A percentile compares a stretch with the other conserved stretches of the same genome.
These are phyloP conservation scores for Sarcophaga bullata DNA, from an alignment of 1,140 invertebrate species.

Conservation along the genomic window DNA sequence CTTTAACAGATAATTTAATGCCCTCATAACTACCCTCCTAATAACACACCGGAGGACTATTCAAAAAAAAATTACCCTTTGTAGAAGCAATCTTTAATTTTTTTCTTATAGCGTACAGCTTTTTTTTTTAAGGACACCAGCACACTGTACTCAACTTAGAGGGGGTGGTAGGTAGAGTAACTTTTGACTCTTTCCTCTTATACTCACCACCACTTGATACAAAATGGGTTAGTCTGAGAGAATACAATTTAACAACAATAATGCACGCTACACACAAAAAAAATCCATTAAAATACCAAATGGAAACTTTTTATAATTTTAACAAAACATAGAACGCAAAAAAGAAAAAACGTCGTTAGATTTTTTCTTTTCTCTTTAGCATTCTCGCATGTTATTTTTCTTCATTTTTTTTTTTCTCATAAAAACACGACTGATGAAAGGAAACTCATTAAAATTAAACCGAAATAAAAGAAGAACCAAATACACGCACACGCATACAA, in stretches of 20 bases:
- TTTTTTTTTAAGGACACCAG: too few species aligned
- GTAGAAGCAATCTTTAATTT: too few species aligned
- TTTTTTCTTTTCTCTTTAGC: neutral
- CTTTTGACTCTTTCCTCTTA: neutral
- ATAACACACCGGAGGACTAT: too few species aligned
- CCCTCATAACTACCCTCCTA: too few species aligned
- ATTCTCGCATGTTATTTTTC: neutral
- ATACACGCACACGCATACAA: neutral
- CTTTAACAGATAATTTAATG: too few species aligned
- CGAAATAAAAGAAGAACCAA: conserved; percentile 1
- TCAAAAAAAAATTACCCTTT: too few species aligned
- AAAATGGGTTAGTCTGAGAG: conserved; percentile 24
- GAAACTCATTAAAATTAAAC: conserved; percentile 32
- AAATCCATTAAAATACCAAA: conserved; percentile 38
- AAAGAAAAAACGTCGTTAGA: neutral
- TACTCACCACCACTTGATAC: neutral
- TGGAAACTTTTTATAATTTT: conserved; percentile 37
- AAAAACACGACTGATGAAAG: neutral
- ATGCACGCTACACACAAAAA: neutral
- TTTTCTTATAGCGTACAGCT: too few species aligned
- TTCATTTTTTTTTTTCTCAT: neutral
- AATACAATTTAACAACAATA: neutral
- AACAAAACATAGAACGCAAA: neutral
- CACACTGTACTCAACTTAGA: neutral
- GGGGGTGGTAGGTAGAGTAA: neutral